Percentiles rank a stretch among this genome's conserved stretches.
Evolutionary conservation across 2,888 invertebrate species (phyloP).

Genomic region (Stenurella melanura): DNA sequence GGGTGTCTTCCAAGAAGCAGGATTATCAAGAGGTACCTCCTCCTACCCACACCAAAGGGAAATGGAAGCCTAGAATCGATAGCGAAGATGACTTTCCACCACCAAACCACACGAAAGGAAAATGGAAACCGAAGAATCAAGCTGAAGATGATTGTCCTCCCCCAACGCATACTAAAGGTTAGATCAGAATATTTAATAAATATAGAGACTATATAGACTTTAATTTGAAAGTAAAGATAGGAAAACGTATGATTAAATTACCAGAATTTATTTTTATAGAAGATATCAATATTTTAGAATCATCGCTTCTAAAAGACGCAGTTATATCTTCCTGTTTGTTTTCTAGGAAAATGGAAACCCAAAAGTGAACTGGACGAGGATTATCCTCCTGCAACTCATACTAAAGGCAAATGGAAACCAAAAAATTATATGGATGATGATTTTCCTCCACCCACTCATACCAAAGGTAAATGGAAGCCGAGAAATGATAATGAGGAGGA

Average conservation of each 20-base stretch:
- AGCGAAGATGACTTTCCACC: constrained; percentile 69
- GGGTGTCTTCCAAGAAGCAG: constrained; percentile 71
- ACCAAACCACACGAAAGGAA: constrained; percentile 77
- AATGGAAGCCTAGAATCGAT: constrained; percentile 74
- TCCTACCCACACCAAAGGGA: constrained; percentile 77
- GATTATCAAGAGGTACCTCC: constrained; percentile 53
- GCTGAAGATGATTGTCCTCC: constrained; percentile 42
- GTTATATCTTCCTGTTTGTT: neutral
- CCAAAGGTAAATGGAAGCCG: constrained; percentile 45
- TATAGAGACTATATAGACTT: too few species aligned
- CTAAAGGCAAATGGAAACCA: constrained; percentile 79
- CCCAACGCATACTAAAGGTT: constrained; percentile 20
- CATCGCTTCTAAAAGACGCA: too few species aligned
- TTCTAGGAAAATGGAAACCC: constrained; percentile 75
- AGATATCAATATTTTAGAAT: too few species aligned
- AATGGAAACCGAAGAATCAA: constrained; percentile 76
- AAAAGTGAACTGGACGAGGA: constrained; percentile 45
- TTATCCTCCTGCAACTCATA: constrained; percentile 78
- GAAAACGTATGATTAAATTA: too few species aligned
- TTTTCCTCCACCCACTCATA: constrained; percentile 43
- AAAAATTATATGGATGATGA: constrained; percentile 44
- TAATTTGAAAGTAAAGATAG: too few species aligned
- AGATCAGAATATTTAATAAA: neutral
- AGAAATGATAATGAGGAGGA: constrained; percentile 44
- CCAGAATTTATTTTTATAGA: too few species aligned